Conservation (phyloP, 1,140 invertebrate species). For the Oedothorax gibbosus region DNA sequence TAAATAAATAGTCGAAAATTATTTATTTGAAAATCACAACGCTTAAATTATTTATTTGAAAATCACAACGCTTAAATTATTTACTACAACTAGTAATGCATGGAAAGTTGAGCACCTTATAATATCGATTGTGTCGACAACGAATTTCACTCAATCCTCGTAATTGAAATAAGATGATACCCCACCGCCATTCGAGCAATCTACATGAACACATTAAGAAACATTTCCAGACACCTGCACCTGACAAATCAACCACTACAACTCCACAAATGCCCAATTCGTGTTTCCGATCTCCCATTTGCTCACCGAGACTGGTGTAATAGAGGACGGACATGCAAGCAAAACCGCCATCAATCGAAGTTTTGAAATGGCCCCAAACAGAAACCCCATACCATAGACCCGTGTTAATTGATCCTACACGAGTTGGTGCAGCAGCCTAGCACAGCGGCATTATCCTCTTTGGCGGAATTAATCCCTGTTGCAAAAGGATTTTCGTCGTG, state of each 20-base stretch:
- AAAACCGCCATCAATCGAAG: slow-evolving; percentile 46
- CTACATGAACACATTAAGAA: no score
- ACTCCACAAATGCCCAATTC: slow-evolving; percentile 1
- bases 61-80: no score
- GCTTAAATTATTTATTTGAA: no score
- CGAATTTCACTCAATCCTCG: no score
- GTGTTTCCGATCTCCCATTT: background rate
- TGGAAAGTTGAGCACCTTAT: no score
- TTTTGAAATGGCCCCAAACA: slow-evolving; percentile 18
- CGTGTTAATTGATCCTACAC: slow-evolving; percentile 46
- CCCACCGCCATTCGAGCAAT: no score
- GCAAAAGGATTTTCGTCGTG: slow-evolving; percentile 22
- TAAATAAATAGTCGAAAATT: no score
- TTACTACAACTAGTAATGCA: no score
- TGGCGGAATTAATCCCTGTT: slow-evolving; percentile 12
- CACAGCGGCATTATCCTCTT: slow-evolving; percentile 40
- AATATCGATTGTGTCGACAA: no score
- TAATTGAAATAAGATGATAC: no score
- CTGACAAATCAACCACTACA: background rate
- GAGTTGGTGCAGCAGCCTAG: slow-evolving; percentile 12
- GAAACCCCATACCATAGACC: background rate
- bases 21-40: no score
- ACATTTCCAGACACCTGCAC: background rate
- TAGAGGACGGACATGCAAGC: slow-evolving; percentile 1
- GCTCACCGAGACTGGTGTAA: background rate